A percentile compares a stretch with the other conserved stretches of the same genome.
Evolutionary conservation across 2,888 invertebrate genomes (phyloP).

Genomic region (Cantharis lateralis): DNA sequence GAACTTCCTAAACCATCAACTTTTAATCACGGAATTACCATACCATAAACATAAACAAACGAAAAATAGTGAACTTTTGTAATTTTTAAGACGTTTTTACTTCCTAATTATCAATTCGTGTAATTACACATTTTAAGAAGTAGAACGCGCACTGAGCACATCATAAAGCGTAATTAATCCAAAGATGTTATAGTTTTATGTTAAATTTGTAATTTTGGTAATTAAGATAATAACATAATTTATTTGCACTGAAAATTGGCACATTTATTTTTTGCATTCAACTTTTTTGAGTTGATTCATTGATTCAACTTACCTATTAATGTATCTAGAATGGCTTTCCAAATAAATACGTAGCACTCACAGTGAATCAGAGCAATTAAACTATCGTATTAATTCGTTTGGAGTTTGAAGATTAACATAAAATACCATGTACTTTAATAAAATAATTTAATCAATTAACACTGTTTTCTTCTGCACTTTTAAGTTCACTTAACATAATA

Average conservation of each 20-base stretch:
- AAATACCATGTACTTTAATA: background rate
- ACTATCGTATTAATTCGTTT: background rate
- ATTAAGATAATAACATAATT: background rate
- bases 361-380: conserved; percentile 4
- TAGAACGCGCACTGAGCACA: background rate
- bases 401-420: background rate
- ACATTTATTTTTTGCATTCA: background rate
- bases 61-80: background rate
- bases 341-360: background rate
- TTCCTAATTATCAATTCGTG: background rate
- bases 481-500: background rate
- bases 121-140: background rate
- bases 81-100: background rate
- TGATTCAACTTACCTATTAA: background rate
- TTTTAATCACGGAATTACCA: background rate
- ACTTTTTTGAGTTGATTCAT: background rate
- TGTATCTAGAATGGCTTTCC: background rate
- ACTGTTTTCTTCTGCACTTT: background rate
- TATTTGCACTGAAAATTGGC: background rate
- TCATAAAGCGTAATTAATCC: background rate
- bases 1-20: background rate
- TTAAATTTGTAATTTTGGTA: background rate
- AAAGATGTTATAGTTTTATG: background rate
- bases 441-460: background rate
- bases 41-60: background rate